phyloP scores from a whole-genome alignment of 35 echinoderm and acorn worm genomes.

The Amphiura filiformis region DNA sequence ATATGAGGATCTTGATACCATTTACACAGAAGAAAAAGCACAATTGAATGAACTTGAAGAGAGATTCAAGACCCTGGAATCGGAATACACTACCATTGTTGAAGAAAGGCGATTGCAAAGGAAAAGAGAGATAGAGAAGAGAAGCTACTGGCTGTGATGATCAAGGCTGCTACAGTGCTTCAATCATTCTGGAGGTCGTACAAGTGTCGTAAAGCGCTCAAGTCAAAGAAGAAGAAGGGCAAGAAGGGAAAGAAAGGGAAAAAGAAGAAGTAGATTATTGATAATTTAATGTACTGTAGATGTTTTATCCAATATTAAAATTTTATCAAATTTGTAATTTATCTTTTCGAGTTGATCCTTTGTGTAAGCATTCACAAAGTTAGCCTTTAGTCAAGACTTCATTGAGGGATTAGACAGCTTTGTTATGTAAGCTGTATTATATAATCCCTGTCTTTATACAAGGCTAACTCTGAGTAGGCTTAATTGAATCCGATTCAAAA shows the following conservation, averaged over 20 bases:
- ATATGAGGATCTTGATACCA: constrained; percentile 91
- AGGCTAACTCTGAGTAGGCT: no score
- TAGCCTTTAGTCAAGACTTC: no score
- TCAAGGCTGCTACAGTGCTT: constrained; percentile 86
- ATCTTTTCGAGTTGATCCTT: no score
- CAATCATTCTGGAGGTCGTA: constrained; percentile 96
- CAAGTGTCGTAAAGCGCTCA: constrained; percentile 91
- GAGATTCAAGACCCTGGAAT: constrained; percentile 85
- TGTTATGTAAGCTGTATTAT: no score
- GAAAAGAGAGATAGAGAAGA: constrained; percentile 93
- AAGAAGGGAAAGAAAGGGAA: constrained; percentile 70
- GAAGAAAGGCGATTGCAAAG: constrained; percentile 84
- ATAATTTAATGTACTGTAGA: not conserved
- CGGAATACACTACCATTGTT: constrained; percentile 80
- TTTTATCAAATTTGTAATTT: no score
- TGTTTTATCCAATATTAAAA: no score
- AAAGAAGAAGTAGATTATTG: constrained; percentile 52
- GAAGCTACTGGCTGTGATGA: constrained; percentile 77
- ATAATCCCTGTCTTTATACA: no score
- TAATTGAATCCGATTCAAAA: no score
- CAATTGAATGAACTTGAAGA: constrained; percentile 97
- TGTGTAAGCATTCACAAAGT: no score
- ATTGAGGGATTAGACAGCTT: no score
- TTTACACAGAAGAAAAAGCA: constrained; percentile 97
- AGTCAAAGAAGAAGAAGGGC: constrained; percentile 90